phyloP scores from a whole-genome alignment of 2,113 vertebrate species.

The Sinocyclocheilus anshuiensis region DNA sequence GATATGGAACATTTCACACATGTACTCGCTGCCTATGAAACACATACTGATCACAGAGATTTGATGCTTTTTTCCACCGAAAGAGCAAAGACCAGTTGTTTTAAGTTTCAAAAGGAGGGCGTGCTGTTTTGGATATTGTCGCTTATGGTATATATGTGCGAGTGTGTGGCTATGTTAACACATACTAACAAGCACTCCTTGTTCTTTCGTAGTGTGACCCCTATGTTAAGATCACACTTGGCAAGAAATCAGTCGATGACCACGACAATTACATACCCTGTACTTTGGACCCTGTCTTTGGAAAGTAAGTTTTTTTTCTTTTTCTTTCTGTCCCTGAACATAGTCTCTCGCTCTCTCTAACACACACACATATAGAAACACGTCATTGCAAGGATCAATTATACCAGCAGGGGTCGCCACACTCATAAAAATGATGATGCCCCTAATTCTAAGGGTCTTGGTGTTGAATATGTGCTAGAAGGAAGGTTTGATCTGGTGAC shows the following conservation, averaged over 20 bases:
- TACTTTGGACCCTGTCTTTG: constrained; percentile 91
- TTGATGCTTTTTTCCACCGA: constrained; percentile 46
- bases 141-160: constrained; percentile 38
- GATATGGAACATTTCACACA: constrained; percentile 57
- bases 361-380: background rate
- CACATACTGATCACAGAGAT: constrained; percentile 33
- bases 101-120: background rate
- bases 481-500: background rate
- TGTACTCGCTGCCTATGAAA: constrained; percentile 30
- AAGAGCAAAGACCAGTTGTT: constrained; percentile 8
- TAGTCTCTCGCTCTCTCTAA: background rate
- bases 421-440: constrained; percentile 51
- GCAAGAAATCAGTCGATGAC: constrained; percentile 88
- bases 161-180: constrained; percentile 23
- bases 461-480: background rate
- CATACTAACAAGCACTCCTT: constrained; percentile 10
- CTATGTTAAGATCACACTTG: constrained; percentile 91
- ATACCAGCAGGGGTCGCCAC: constrained; percentile 62
- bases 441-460: background rate
- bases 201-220: constrained; percentile 86
- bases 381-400: background rate
- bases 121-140: constrained; percentile 26
- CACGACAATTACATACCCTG: constrained; percentile 90
- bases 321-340: background rate
- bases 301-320: constrained; percentile 79